Evolutionary conservation across 1,140 invertebrate species (phyloP), one percentile per base, ranked within the genome.

Genomic region (Globodera rostochiensis): DNA sequence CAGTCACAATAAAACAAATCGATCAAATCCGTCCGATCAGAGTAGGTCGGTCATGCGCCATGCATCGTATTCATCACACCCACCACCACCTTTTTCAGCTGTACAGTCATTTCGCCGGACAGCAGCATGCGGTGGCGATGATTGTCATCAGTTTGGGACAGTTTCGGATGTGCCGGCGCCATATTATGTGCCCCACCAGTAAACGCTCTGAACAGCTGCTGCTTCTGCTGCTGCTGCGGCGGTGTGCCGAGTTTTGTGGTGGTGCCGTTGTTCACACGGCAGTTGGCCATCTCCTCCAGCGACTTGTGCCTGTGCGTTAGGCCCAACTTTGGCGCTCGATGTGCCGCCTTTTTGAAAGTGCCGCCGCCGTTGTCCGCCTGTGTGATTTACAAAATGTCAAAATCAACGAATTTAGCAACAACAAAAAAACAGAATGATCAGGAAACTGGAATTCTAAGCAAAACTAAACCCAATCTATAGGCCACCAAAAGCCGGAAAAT

Each of bases 91-190:
- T 88, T 85, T 75, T 70, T 74, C 60, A 88, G 83, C 45, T 87
- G 84, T 45, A 87, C 83, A 21, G 85, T 88, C n/a, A 87, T 85
- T 70, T 87, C 86, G 15, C 85, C 85, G 25, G 85, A 82, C 53
- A 67, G 82, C n/a, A 85, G n/a, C 57, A 74, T 82, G 45, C 13
- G 13, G 3, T 49, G 57, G 19, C 46, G 25, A 53, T 60, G 11
- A 75, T 57, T 50, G 36, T 36, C 60, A 21, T n/a, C 47, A 45
- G 69, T 25, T 45, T 9, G 57, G 6, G 69, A 13, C 69, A 47
- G 11, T 71, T 9, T 36, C 46, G 7, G 69, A 9, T 71, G n/a
- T 25, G 25, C 9, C 69, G 13, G 8, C 46, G 36, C 1, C 21
- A 6, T 47, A 45, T 47, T 6, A 4, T 36, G 25, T 66, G 69